Base-by-base conservation (phyloP, 2,113 vertebrate species). In the Lampris megalopsis region DNA sequence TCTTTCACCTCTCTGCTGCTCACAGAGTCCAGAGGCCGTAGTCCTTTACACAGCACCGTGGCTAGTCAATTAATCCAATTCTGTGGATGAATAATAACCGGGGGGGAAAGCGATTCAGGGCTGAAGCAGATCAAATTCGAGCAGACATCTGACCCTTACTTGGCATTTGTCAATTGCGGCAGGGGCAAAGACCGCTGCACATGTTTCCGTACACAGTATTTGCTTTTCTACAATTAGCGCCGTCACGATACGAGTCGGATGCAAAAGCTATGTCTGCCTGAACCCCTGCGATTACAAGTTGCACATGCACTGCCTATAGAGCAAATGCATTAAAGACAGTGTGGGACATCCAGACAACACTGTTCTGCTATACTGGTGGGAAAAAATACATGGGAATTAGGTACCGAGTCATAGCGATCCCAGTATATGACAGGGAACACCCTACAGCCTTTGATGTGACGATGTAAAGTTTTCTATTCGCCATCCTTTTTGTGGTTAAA, bases 11-110 rank as follows among this genome's bases (percentile, higher is more conserved):
- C 62, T 82, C 75, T 79, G 77, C 84, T 83, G 81, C 72, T 85
- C 7, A 49, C 49, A 60, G 5, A 49, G 72, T 79, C 77, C 80
- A 68, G 69, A 66, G 79, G 88, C 70, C 77, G 72, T 61, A 57
- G 71, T 75, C 61, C 63, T 86, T 75, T 69, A 70, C 64, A 48
- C 62, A 88, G 63, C 68, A 72, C 80, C 73, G 41, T 69, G 53
- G 82, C 54, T 59, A 49, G 75, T 74, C 61, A 37, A 11, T 68
- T 84, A 80, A 88, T 85, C 75, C 41, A 37, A 89, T 91, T 80
- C 75, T 11, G 71, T 73, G 63, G 79, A 82, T 78, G 74, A 79
- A 83, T 53, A 58, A 56, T 57, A 79, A 75, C 71, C 62, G 63
- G 53, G 8, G 8, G 43, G 77, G 86, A 67, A 38, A 75, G 56